A percentile compares a stretch with the other conserved stretches of the same genome.
Conservation (phyloP, 2,888 invertebrate genomes). For the Xylocampa areola region DNA sequence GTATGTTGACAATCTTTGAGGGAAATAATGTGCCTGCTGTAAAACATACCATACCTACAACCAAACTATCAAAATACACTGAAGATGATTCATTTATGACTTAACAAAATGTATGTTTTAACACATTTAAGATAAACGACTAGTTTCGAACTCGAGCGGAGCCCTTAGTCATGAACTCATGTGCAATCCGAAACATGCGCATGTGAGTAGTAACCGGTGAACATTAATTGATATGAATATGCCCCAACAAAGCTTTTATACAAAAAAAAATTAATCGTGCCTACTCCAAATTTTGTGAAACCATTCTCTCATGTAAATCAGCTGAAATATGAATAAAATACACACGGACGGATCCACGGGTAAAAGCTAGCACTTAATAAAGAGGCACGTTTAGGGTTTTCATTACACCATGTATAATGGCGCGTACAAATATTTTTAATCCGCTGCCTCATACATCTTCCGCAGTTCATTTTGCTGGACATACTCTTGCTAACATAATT, state of each 20-base stretch:
- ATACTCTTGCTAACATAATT: slow-evolving; percentile 74
- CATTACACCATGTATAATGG: slow-evolving; percentile 89
- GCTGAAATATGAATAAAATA: slow-evolving; percentile 38
- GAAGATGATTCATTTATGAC: too few species aligned
- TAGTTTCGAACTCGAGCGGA: too few species aligned
- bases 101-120: too few species aligned
- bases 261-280: neutral
- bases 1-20: slow-evolving; percentile 28
- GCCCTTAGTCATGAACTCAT: too few species aligned
- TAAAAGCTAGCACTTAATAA: slow-evolving; percentile 78
- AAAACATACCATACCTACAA: too few species aligned
- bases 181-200: too few species aligned
- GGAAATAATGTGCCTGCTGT: too few species aligned
- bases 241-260: too few species aligned
- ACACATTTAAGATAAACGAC: too few species aligned
- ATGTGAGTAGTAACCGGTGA: too few species aligned
- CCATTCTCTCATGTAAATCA: slow-evolving; percentile 16
- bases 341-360: slow-evolving; percentile 35
- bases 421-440: slow-evolving; percentile 89
- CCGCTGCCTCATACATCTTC: slow-evolving; percentile 88
- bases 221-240: too few species aligned
- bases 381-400: slow-evolving; percentile 85
- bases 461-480: slow-evolving; percentile 87
- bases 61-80: too few species aligned
- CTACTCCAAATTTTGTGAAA: slow-evolving; percentile 1